Conservation (phyloP, 2,113 vertebrate genomes). For the Anthoscopus minutus region DNA sequence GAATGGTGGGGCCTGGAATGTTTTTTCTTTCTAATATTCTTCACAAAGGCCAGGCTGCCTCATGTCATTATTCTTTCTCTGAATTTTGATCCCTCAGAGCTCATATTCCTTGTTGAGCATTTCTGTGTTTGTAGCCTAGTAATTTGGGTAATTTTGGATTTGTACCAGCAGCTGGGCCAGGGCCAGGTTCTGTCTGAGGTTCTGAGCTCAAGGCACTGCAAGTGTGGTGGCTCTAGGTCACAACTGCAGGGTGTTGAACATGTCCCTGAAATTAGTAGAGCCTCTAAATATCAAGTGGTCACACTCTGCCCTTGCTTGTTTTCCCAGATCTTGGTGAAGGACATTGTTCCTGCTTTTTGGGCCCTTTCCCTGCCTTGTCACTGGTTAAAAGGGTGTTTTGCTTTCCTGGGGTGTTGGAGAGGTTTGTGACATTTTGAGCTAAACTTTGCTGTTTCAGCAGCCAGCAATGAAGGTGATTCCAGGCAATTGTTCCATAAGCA, state of each 20-base stretch:
- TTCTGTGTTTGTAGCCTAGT: background rate
- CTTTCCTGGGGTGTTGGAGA: background rate
- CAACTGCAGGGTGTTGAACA: background rate
- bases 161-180: background rate
- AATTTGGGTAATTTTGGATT: background rate
- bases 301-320: background rate
- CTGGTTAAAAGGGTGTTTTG: background rate
- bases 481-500: background rate
- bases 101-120: background rate
- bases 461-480: background rate
- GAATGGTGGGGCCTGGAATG: background rate
- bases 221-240: background rate
- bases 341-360: background rate
- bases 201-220: background rate
- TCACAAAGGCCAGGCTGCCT: background rate
- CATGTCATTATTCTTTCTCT: background rate
- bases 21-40: background rate
- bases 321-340: background rate
- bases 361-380: background rate
- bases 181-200: background rate
- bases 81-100: background rate
- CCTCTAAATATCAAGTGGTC: background rate
- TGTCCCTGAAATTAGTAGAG: background rate
- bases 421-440: constrained; percentile 1
- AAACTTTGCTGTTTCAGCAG: constrained; percentile 38